Base-by-base conservation (phyloP, 2,888 invertebrate species). In the Norana najaformis region DNA sequence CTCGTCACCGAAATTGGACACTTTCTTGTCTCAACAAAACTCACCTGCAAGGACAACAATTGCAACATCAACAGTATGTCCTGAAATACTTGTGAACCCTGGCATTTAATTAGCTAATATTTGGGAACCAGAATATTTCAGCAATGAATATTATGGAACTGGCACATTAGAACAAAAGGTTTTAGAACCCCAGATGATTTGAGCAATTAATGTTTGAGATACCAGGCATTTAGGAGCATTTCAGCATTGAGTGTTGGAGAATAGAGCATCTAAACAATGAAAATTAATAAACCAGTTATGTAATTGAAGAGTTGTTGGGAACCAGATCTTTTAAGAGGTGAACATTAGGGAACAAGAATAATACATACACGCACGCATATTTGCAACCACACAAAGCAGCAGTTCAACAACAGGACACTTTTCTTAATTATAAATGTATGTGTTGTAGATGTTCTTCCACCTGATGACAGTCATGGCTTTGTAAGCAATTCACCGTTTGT, bases 391-490 rank as follows among this genome's bases (percentile, higher is more conserved):
- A 69, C 30, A n/a, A 41, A 14, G 41, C 47, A 47, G 47, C 47
- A 47, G 47, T 41, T 41, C 41, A 41, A 41, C 41, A 41, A 41
- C 41, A 41, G 41, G 41, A 23, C 2, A 5, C 18, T 41, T 47
- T 23, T 47, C 47, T 23, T 47, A 47, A 47, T 47, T 47, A 34
- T 90, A 41, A 91, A 23, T 82, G 14, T 47, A 83, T 82, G 23
- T 18, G 83, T 91, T 91, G 20, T 91, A 95, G 95, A 92, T 91
- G 94, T 94, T 23, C 93, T 94, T 93, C 94, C 94, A 20, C 94
- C 94, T 20, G 93, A 93, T 89, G 92, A 93, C 88, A 91, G 91
- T 83, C 92, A 92, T n/a, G 90, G 91, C 37, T 88, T 85, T 20
- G 91, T 92, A 20, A 91, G 92, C 85, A 93, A 93, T 90, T 93